These are phyloP conservation scores for Eulithis prunata DNA, from an alignment of 2,888 invertebrate species.

Conservation along the genomic window DNA sequence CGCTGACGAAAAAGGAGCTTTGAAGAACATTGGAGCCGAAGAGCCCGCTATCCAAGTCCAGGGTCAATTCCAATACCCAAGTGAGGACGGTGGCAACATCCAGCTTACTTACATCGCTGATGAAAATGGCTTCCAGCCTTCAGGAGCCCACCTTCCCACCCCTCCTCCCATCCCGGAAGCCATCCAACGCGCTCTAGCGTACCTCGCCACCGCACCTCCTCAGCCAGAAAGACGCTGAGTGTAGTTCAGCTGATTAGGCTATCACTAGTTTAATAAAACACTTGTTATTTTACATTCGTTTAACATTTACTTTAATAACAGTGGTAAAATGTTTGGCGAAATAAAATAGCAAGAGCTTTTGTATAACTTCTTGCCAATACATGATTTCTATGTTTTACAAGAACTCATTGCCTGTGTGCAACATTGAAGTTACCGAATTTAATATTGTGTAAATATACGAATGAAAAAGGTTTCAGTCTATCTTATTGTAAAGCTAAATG, in stretches of 20 bases:
- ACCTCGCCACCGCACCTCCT: conserved; percentile 86
- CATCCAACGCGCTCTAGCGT: conserved; percentile 87
- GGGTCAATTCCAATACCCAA: conserved; percentile 86
- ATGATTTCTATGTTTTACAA: conserved; percentile 19
- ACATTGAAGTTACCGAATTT: conserved; percentile 12
- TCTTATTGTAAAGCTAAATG: background rate
- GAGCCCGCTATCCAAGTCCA: conserved; percentile 82
- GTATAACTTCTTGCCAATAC: conserved; percentile 22
- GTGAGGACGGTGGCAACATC: conserved; percentile 85
- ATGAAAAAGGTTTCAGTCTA: conserved; percentile 6
- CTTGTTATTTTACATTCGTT: conserved; percentile 16
- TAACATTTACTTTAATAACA: conserved; percentile 2
- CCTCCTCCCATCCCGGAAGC: conserved; percentile 88
- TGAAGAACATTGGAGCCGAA: conserved; percentile 83
- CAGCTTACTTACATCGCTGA: conserved; percentile 87
- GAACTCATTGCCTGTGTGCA: background rate
- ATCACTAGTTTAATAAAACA: conserved; percentile 21
- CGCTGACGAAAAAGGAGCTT: conserved; percentile 81
- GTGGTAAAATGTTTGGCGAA: conserved; percentile 15
- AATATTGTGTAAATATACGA: conserved; percentile 28
- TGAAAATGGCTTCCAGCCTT: conserved; percentile 88
- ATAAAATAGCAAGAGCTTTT: conserved; percentile 17
- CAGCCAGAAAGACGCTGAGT: conserved; percentile 60
- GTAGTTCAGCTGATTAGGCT: conserved; percentile 19
- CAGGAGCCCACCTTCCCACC: conserved; percentile 85